Evolutionary conservation across 2,113 vertebrate genomes (phyloP).

Genomic region (Proteles cristata): DNA sequence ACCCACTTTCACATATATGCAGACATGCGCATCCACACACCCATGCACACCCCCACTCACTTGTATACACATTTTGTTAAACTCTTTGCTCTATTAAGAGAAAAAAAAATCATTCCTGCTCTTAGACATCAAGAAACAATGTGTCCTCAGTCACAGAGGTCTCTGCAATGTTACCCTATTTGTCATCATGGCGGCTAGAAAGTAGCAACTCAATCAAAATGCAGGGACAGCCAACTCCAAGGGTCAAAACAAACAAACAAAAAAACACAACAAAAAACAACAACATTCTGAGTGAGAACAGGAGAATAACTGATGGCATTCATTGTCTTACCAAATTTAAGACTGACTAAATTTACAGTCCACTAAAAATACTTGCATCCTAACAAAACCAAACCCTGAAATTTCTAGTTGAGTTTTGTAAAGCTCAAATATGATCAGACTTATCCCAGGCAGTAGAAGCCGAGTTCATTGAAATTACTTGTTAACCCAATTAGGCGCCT

Average conservation of each 20-base stretch:
- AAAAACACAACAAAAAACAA: neutral
- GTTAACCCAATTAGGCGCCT: constrained; percentile 44
- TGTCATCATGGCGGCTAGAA: neutral
- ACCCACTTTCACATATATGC: neutral
- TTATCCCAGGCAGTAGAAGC: neutral
- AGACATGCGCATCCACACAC: neutral
- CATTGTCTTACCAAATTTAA: neutral
- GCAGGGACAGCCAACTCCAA: neutral
- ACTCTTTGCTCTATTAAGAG: neutral
- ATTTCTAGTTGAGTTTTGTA: constrained; percentile 44
- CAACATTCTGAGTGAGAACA: neutral
- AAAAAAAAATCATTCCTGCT: neutral
- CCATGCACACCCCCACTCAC: neutral
- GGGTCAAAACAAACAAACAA: neutral
- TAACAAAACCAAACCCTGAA: neutral
- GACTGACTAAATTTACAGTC: neutral
- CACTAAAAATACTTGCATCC: neutral
- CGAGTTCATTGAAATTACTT: constrained; percentile 55
- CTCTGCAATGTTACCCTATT: neutral
- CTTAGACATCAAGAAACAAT: neutral
- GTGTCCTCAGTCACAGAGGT: neutral
- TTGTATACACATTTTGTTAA: neutral
- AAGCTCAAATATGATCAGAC: constrained; percentile 38
- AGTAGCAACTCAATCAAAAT: neutral
- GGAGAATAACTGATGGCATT: neutral